These are phyloP conservation scores for Tachyglossus aculeatus DNA, from an alignment of 2,797 vertebrate genomes.

Conservation along the genomic window DNA sequence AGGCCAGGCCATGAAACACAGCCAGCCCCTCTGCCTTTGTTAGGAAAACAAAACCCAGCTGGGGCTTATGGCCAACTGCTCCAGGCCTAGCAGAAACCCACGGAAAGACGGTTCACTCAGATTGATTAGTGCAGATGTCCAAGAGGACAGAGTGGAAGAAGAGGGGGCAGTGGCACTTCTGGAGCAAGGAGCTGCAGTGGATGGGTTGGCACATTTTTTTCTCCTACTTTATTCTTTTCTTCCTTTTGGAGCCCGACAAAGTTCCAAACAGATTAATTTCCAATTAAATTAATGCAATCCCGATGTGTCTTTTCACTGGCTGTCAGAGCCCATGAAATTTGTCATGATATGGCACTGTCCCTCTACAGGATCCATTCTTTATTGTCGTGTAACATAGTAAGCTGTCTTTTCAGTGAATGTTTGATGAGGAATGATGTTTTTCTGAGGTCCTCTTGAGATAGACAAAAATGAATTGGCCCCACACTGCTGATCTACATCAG, in stretches of 20 bases:
- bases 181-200: background rate
- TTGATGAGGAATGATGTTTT: constrained; percentile 60
- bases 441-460: constrained; percentile 26
- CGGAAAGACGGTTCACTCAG: background rate
- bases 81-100: background rate
- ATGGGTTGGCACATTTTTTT: background rate
- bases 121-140: background rate
- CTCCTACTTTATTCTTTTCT: background rate
- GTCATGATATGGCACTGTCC: constrained; percentile 65
- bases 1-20: no score
- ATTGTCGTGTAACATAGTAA: constrained; percentile 74
- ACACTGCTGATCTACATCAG: constrained; percentile 29
- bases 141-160: background rate
- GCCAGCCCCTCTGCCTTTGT: no score
- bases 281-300: constrained; percentile 68
- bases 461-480: constrained; percentile 41
- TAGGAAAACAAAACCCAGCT: no score
- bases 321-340: constrained; percentile 75
- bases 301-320: constrained; percentile 67
- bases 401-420: constrained; percentile 76
- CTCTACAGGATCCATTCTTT: constrained; percentile 79
- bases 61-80: background rate
- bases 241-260: background rate
- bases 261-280: constrained; percentile 22
- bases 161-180: background rate